Evolutionary conservation across 2,113 vertebrate species (phyloP).

Genomic region (Tangachromis dhanisi): DNA sequence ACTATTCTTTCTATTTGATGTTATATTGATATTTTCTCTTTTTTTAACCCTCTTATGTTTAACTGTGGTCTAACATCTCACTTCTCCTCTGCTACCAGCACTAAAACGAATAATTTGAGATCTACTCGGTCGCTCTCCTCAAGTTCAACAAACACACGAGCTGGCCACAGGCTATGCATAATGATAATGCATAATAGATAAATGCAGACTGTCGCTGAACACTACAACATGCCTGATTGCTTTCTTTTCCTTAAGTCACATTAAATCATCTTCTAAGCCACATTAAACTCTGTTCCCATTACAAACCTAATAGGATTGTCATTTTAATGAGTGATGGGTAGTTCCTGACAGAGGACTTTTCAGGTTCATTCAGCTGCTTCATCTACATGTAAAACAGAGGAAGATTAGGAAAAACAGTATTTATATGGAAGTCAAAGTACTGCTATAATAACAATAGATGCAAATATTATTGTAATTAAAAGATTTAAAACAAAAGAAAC

Average conservation of each 20-base stretch:
- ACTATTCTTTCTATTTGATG: not conserved
- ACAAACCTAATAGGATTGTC: not conserved
- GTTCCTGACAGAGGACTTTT: not conserved
- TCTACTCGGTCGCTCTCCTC: not conserved
- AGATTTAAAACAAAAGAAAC: not conserved
- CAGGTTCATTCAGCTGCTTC: not conserved
- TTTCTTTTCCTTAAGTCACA: slow-evolving; percentile 21
- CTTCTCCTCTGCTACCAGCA: not conserved
- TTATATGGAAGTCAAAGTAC: not conserved
- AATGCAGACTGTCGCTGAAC: not conserved
- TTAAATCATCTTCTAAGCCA: slow-evolving; percentile 27
- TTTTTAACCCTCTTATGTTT: not conserved
- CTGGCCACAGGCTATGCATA: not conserved
- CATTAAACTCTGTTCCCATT: slow-evolving; percentile 23
- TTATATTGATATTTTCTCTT: not conserved
- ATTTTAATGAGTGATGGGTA: slow-evolving; percentile 16
- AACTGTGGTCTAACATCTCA: not conserved
- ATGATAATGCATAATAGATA: slow-evolving; percentile 9
- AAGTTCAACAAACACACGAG: not conserved
- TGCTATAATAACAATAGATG: not conserved
- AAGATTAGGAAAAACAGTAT: not conserved
- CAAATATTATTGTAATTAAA: not conserved
- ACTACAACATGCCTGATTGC: slow-evolving; percentile 2
- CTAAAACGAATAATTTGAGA: not conserved
- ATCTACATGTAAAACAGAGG: not conserved